A percentile compares a stretch with the other conserved stretches of the same genome.
These are phyloP conservation scores for Lymantria monacha DNA, from an alignment of 2,888 invertebrate species.

Conservation along the genomic window DNA sequence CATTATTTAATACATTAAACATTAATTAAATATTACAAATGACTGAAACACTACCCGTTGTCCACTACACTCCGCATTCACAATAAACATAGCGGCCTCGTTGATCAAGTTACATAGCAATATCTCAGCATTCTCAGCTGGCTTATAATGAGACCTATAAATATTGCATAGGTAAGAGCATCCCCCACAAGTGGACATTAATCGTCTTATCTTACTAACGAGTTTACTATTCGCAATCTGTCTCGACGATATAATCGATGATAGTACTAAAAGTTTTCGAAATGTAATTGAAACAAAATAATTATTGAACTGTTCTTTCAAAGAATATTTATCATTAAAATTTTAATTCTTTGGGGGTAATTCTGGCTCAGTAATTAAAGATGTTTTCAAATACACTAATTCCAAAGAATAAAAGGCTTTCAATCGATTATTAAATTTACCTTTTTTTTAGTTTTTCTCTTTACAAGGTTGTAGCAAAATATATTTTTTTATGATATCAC, in stretches of 20 bases:
- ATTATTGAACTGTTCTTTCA: background rate
- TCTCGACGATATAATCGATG: slow-evolving; percentile 51
- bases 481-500: no score
- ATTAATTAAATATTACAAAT: no score
- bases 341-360: no score
- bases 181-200: slow-evolving; percentile 39
- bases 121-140: slow-evolving; percentile 6
- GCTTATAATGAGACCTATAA: slow-evolving; percentile 24
- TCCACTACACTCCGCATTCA: background rate
- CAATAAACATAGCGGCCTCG: background rate
- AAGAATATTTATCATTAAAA: background rate
- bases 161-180: slow-evolving; percentile 20
- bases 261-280: slow-evolving; percentile 32
- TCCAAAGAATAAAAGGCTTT: no score
- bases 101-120: slow-evolving; percentile 6
- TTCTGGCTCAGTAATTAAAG: no score
- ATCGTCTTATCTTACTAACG: slow-evolving; percentile 58
- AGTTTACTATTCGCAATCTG: slow-evolving; percentile 56
- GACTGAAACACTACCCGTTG: no score
- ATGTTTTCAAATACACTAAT: no score
- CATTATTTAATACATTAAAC: no score
- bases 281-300: background rate
- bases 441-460: no score
- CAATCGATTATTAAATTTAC: no score
- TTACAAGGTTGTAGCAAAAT: no score